Evolutionary conservation across 2,888 invertebrate genomes (phyloP).

Genomic region (Arrhopalites spinosus): DNA sequence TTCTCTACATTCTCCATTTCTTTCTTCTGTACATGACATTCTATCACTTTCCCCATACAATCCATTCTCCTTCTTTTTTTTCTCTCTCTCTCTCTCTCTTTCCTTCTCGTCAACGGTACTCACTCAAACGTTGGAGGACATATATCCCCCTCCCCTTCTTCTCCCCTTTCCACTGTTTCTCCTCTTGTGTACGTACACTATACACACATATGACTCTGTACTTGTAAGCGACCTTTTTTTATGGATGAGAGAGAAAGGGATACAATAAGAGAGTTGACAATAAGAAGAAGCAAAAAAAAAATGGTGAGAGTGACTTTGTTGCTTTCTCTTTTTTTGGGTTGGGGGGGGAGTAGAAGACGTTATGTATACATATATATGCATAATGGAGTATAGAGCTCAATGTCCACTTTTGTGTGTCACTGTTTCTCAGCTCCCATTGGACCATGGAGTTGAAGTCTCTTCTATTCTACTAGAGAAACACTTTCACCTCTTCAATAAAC

Average conservation of each 20-base stretch:
- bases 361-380: background rate
- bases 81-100: background rate
- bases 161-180: no score
- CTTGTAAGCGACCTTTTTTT: no score
- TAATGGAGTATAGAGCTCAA: background rate
- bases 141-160: no score
- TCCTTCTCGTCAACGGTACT: background rate
- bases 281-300: no score
- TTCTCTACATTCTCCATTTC: background rate
- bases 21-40: conserved; percentile 24
- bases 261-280: no score
- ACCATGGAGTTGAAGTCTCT: background rate
- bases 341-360: background rate
- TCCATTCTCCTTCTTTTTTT: background rate
- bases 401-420: background rate
- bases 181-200: no score
- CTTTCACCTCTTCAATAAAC: conserved; percentile 12
- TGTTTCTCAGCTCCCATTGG: background rate
- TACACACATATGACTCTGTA: no score
- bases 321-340: background rate
- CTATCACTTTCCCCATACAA: conserved; percentile 11
- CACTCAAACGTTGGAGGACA: background rate
- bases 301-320: no score
- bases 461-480: conserved; percentile 5
- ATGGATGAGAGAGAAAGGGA: no score